These are phyloP conservation scores for Heloderma charlesbogerti DNA, from an alignment of 2,113 vertebrate genomes.

Conservation along the genomic window DNA sequence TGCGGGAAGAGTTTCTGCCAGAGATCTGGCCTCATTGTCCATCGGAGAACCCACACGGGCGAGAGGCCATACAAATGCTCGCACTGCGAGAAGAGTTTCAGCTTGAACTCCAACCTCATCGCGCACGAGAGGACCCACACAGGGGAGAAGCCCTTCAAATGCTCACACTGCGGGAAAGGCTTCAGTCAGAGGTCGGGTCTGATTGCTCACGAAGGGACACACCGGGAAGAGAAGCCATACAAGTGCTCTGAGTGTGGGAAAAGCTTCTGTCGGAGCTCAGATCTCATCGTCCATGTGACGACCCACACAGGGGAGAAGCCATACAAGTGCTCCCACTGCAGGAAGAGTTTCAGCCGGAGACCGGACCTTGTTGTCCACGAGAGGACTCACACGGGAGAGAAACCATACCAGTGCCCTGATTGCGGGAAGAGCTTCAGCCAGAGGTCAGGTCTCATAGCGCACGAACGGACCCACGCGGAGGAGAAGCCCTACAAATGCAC, in stretches of 20 bases:
- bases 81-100: slow-evolving; percentile 20
- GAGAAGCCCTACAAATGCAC: too few relatives aligned
- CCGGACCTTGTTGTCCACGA: background rate
- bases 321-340: background rate
- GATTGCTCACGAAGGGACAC: background rate
- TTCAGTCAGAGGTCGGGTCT: background rate
- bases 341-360: background rate
- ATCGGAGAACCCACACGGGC: too few relatives aligned
- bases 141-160: too few relatives aligned
- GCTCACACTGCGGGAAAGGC: background rate
- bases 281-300: too few relatives aligned
- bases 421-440: too few relatives aligned
- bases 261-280: too few relatives aligned
- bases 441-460: too few relatives aligned
- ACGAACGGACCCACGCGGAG: too few relatives aligned
- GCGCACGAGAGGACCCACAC: background rate
- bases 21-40: too few relatives aligned
- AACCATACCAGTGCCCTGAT: too few relatives aligned
- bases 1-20: too few relatives aligned
- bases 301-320: too few relatives aligned
- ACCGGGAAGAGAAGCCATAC: slow-evolving; percentile 8
- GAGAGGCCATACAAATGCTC: background rate
- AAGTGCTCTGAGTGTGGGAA: background rate
- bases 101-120: background rate
- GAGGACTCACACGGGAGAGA: background rate